Conservation (phyloP, 2,888 invertebrate genomes). For the Lissonota sp. region DNA sequence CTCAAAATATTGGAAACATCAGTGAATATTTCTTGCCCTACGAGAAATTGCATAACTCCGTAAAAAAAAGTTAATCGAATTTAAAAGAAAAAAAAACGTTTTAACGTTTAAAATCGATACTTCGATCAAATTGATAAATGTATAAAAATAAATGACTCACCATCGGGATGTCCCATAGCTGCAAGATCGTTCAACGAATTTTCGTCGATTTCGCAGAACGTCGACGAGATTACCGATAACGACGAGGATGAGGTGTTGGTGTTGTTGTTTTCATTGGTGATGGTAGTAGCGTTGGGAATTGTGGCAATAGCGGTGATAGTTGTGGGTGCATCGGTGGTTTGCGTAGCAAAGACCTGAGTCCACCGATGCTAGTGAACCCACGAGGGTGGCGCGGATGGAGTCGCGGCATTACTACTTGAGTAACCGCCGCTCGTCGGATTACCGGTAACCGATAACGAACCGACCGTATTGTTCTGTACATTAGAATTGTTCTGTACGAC, state of each 20-base stretch:
- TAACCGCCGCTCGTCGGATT: slow-evolving; percentile 83
- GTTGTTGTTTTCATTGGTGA: slow-evolving; percentile 66
- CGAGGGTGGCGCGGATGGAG: slow-evolving; percentile 86
- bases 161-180: slow-evolving; percentile 52
- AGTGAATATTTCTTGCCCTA: too few species aligned
- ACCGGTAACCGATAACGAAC: slow-evolving; percentile 68
- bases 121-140: too few species aligned
- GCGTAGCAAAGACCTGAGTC: slow-evolving; percentile 78
- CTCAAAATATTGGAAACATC: too few species aligned
- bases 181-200: slow-evolving; percentile 30
- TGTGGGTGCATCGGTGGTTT: slow-evolving; percentile 64
- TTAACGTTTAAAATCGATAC: too few species aligned
- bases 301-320: slow-evolving; percentile 52
- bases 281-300: slow-evolving; percentile 72
- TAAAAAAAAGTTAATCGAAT: too few species aligned
- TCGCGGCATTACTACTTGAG: slow-evolving; percentile 81
- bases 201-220: slow-evolving; percentile 30
- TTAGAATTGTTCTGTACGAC: slow-evolving; percentile 66
- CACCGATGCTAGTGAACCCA: slow-evolving; percentile 86
- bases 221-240: slow-evolving; percentile 51
- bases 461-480: slow-evolving; percentile 63
- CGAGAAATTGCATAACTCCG: too few species aligned
- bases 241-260: slow-evolving; percentile 58
- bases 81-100: too few species aligned
- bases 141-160: slow-evolving; percentile 49